These are phyloP conservation scores for Oryzias celebensis DNA, from an alignment of 2,113 vertebrate genomes.

Conservation along the genomic window DNA sequence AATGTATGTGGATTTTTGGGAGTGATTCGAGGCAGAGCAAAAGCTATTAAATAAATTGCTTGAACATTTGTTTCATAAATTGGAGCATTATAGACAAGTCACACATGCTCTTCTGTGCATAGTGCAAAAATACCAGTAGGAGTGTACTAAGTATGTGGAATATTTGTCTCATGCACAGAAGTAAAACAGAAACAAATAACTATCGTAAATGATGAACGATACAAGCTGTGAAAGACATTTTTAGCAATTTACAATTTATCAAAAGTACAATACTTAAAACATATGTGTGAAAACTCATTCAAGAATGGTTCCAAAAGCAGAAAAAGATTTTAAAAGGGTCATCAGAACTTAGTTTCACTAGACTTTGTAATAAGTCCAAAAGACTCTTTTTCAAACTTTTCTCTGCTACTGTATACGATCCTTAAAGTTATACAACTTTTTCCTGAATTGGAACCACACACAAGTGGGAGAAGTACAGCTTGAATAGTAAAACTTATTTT, in stretches of 20 bases:
- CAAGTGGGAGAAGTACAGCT: conserved; percentile 27
- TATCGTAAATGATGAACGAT: conserved; percentile 3
- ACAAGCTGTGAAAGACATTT: conserved; percentile 36
- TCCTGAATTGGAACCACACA: conserved; percentile 42
- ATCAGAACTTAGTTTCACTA: too few relatives aligned
- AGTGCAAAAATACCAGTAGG: conserved; percentile 12
- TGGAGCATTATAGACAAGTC: conserved; percentile 27
- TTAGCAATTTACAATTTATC: conserved; percentile 55
- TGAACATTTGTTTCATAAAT: conserved; percentile 38
- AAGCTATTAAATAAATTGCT: conserved; percentile 23
- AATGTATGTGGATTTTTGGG: conserved; percentile 9
- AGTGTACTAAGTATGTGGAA: conserved; percentile 13
- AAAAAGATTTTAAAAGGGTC: too few relatives aligned
- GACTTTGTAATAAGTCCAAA: too few relatives aligned
- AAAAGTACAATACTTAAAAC: conserved; percentile 51
- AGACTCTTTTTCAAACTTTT: too few relatives aligned
- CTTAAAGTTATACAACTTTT: conserved; percentile 64
- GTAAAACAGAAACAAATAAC: conserved; percentile 22
- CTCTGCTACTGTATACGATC: too few relatives aligned
- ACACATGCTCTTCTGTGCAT: conserved; percentile 23
- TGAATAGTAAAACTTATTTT: conserved; percentile 37
- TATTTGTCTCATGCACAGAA: conserved; percentile 45
- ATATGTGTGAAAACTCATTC: not conserved
- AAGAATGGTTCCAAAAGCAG: too few relatives aligned
- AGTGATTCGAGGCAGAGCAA: conserved; percentile 20